Base-by-base conservation (phyloP, 2,888 invertebrate genomes). In the Netelia melanura region DNA sequence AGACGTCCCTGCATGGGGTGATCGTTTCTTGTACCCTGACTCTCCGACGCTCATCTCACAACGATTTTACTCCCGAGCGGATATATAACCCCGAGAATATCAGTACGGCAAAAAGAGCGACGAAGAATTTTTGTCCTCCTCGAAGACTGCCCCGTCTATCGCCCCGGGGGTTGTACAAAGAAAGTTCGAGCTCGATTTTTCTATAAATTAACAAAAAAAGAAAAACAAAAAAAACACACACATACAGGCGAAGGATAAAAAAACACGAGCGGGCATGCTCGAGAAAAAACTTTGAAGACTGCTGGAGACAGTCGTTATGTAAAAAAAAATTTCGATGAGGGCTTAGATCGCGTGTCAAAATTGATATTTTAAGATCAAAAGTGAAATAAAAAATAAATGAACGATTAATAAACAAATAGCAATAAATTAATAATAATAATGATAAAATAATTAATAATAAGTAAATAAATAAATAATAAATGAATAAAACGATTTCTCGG, bases 1-100 rank as follows among this genome's bases (percentile, higher is more conserved):
- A 79, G 83, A 79, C 52, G 56, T 75, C 85, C 85, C 85, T 85
- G 85, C 85, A 85, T 85, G 85, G 85, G 85, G 85, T 83, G 76
- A 76, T 25, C 83, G 70, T 81, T 81, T 81, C 81, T 81, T 78
- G 44, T 77, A 78, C 52, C 67, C 65, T 56, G 56, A 64, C 77
- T 61, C 25, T 62, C 54, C 38, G 38, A 38, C 23, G 11, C 62
- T 64, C 21, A 21, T 21, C 62, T 52, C 62, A 17, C 56, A 58
- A 58, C 58, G 58, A 9, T 38, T 17, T 9, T 48, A 75, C 30
- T 38, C 61, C 58, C 72, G 54, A 43, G 23, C 76, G 72, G 54
- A 72, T 61, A 48, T 21, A 76, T 14, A 48, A 48, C 58, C 58
- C 9, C 58, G 58, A 58, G 58, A 58, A 58, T 58, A 58, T 58